Conservation (phyloP, 2,888 invertebrate genomes). For the Muscina levida region DNA sequence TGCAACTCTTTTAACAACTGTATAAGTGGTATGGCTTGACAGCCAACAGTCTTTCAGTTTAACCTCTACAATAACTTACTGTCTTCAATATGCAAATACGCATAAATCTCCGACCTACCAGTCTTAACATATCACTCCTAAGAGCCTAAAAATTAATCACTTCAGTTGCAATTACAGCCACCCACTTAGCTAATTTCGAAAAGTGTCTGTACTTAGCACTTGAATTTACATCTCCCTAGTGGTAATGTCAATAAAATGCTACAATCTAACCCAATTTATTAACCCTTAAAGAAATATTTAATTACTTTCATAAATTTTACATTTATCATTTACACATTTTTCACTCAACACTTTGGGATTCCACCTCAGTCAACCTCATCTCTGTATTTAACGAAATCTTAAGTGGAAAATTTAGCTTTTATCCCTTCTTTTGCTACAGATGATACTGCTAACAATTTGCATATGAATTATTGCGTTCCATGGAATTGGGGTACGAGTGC, state of each 20-base stretch:
- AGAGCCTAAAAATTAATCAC: no score
- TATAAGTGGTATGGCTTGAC: no score
- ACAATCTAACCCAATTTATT: neutral
- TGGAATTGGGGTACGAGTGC: conserved; percentile 7
- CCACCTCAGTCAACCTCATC: neutral
- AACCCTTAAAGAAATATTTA: conserved; percentile 19
- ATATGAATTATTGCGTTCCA: conserved; percentile 55
- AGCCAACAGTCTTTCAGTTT: no score
- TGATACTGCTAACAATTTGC: conserved; percentile 49
- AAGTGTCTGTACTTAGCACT: no score
- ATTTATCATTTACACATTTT: conserved; percentile 35
- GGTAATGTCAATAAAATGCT: neutral
- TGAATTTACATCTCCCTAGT: no score
- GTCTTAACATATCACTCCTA: no score
- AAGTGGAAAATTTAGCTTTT: conserved; percentile 2
- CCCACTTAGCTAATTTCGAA: no score
- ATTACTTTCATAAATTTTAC: conserved; percentile 33
- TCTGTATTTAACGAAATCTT: neutral
- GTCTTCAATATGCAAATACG: no score
- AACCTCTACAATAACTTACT: no score
- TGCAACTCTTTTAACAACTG: no score
- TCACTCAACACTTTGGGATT: neutral
- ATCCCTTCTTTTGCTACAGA: neutral
- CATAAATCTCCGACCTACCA: no score
- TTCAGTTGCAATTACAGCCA: no score